Evolutionary conservation across 2,797 vertebrate genomes (phyloP).

Genomic region (Orientallactaga sibirica): DNA sequence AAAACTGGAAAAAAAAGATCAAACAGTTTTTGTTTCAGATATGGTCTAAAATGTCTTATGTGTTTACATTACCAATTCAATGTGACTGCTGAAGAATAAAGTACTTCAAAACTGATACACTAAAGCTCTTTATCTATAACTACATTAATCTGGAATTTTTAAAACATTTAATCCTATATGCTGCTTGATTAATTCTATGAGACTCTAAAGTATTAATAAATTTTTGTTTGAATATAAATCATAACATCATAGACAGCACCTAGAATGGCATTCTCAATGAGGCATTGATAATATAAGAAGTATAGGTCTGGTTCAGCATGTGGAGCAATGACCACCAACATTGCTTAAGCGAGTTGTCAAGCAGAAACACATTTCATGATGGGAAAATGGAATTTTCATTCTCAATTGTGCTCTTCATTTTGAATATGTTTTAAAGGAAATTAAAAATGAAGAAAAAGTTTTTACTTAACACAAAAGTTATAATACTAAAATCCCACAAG

Average conservation of each 20-base stretch:
- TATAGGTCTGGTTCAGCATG: not conserved
- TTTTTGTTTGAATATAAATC: not conserved
- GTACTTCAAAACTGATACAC: slow-evolving; percentile 11
- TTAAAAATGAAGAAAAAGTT: slow-evolving; percentile 6
- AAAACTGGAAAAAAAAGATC: not conserved
- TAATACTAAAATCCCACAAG: not conserved
- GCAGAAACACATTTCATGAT: not conserved
- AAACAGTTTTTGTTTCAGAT: slow-evolving; percentile 40
- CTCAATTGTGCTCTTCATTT: slow-evolving; percentile 47
- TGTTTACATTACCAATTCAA: slow-evolving; percentile 31
- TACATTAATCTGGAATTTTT: slow-evolving; percentile 25
- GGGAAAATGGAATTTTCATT: not conserved
- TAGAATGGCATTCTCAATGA: slow-evolving; percentile 14
- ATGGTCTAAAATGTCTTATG: slow-evolving; percentile 36
- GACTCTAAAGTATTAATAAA: not conserved
- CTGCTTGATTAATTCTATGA: slow-evolving; percentile 5
- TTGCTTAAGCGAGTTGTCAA: not conserved
- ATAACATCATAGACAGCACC: not conserved
- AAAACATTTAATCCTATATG: slow-evolving; percentile 38
- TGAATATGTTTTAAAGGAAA: slow-evolving; percentile 25
- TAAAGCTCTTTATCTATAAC: slow-evolving; percentile 21
- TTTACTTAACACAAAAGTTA: slow-evolving; percentile 42
- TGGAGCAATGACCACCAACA: not conserved
- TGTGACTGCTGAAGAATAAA: slow-evolving; percentile 25
- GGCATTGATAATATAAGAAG: slow-evolving; percentile 1